Conservation (phyloP, 2,113 vertebrate genomes). For the Sorex fumeus region DNA sequence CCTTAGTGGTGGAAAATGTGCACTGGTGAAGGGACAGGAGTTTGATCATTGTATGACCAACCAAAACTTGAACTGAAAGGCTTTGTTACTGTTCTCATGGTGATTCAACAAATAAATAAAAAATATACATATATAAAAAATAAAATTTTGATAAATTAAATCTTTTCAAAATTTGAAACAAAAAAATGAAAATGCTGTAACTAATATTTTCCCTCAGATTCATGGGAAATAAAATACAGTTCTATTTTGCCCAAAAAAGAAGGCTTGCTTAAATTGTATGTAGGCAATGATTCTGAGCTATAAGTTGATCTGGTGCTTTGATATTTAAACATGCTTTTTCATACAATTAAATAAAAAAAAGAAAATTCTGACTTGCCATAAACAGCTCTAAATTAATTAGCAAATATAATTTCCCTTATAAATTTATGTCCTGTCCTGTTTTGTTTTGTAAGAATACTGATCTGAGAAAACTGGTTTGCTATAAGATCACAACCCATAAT, state of each 20-base stretch:
- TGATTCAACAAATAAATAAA: too few relatives aligned
- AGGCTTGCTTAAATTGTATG: neutral
- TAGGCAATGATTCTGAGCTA: neutral
- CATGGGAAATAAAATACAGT: neutral
- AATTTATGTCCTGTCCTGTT: neutral
- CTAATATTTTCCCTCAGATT: neutral
- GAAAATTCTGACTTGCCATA: neutral
- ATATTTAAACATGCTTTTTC: conserved; percentile 27
- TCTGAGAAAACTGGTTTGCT: conserved; percentile 1
- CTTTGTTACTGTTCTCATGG: too few relatives aligned
- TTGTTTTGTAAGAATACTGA: conserved; percentile 12
- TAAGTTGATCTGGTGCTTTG: neutral
- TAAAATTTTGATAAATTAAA: too few relatives aligned
- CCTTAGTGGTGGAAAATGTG: too few relatives aligned
- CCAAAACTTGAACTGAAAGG: too few relatives aligned
- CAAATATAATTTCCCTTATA: conserved; percentile 24
- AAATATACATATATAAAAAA: too few relatives aligned
- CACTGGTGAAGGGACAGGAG: too few relatives aligned
- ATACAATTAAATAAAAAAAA: conserved; percentile 44
- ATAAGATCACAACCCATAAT: neutral
- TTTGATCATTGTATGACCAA: too few relatives aligned
- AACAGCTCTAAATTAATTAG: conserved; percentile 34
- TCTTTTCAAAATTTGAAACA: too few relatives aligned
- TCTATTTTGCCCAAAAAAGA: conserved; percentile 11
- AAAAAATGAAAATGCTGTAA: too few relatives aligned